phyloP scores from a whole-genome alignment of 2,113 vertebrate genomes.

The Delphinus delphis region DNA sequence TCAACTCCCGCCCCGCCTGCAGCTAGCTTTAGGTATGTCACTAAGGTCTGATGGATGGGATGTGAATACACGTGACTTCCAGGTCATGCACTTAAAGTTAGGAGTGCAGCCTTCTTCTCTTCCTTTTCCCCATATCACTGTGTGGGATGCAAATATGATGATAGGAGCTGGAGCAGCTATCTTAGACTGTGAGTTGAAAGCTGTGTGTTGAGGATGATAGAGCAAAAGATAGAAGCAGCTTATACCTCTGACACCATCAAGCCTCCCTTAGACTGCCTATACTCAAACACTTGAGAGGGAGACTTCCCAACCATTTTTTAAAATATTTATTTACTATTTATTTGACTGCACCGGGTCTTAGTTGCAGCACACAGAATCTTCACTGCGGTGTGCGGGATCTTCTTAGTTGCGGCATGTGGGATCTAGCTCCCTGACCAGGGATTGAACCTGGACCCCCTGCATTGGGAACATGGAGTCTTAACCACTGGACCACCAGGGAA shows the following conservation, averaged over 20 bases:
- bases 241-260: background rate
- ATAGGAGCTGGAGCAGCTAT: background rate
- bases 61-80: background rate
- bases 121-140: background rate
- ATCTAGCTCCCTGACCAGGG: too few species aligned
- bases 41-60: background rate
- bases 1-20: background rate
- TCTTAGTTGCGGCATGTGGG: too few species aligned
- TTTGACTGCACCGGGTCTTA: too few species aligned
- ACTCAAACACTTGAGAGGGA: background rate
- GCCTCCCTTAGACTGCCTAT: background rate
- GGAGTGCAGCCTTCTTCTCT: background rate
- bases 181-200: background rate
- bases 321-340: too few species aligned
- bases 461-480: too few species aligned
- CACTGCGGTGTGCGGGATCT: too few species aligned
- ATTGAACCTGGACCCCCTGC: too few species aligned
- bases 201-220: background rate
- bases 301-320: too few species aligned
- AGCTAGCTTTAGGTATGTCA: background rate
- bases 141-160: background rate
- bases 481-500: too few species aligned
- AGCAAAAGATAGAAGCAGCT: background rate
- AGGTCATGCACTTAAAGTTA: background rate
- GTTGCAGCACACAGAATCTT: too few species aligned